These are phyloP conservation scores for Pseudococcus jackbeardsleyi DNA, from an alignment of 2,888 invertebrate species.

Conservation along the genomic window DNA sequence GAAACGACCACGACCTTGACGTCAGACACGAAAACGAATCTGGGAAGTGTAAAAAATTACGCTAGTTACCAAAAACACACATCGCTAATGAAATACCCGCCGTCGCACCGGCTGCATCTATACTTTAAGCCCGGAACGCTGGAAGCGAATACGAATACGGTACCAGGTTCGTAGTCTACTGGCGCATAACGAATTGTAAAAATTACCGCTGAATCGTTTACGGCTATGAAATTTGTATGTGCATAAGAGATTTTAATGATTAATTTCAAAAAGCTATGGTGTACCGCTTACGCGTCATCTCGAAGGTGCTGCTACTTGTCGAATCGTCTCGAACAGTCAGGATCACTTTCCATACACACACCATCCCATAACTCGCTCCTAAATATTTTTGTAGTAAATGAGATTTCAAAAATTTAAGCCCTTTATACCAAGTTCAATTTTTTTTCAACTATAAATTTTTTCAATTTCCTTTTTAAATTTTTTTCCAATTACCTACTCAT, in stretches of 20 bases:
- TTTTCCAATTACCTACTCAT: too few species aligned
- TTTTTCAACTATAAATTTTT: too few species aligned
- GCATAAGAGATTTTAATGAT: background rate
- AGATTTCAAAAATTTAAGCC: too few species aligned
- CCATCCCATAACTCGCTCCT: background rate
- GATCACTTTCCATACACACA: background rate
- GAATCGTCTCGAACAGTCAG: background rate
- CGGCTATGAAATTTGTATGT: background rate
- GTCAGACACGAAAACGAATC: constrained; percentile 3
- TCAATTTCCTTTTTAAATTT: too few species aligned
- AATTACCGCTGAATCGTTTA: constrained; percentile 25
- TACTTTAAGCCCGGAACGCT: background rate
- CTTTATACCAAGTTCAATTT: too few species aligned
- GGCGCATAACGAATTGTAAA: constrained; percentile 23
- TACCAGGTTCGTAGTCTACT: background rate
- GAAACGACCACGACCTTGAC: constrained; percentile 26
- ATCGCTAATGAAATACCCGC: background rate
- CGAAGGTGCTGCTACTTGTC: background rate
- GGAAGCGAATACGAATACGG: background rate
- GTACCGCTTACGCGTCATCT: background rate
- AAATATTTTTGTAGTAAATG: too few species aligned
- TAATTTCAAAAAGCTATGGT: background rate
- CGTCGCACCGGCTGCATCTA: background rate
- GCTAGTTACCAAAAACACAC: constrained; percentile 36
- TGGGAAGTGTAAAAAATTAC: constrained; percentile 18